Evolutionary conservation across 2,797 vertebrate species (phyloP), one percentile per base, ranked within the genome.

Genomic region (Perdix hodgsoniae): DNA sequence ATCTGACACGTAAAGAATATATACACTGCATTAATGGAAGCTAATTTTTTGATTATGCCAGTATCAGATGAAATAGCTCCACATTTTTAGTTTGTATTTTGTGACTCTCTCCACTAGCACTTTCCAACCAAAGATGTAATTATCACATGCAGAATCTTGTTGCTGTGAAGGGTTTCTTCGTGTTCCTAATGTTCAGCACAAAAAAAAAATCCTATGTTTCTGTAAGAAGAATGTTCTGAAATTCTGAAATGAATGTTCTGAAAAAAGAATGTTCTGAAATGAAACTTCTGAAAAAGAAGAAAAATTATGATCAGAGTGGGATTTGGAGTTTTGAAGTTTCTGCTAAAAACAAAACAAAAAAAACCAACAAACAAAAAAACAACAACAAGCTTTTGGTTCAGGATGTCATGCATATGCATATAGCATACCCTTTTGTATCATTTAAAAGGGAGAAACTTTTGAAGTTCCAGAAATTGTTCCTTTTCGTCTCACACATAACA

Each of bases 381-480:
- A 42, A 14, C 24, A 26, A 16, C 49, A 50, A 52, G 12, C 10
- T 56, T 76, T 74, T 67, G 5, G 27, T 52, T 52, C 27, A 16
- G 50, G 31, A 29, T 16, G 4, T 52, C 16, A 44, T 1, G 7
- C 42, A 64, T 15, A 11, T 2, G 5, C 39, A 67, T 15, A 11
- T 2, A 27, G 6, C 27, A 5, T 49, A 2, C 10, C 4, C 8
- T 60, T 86, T 57, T 63, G 45, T 50, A 40, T 81, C 94, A 3
- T 72, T 83, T 79, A 78, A 86, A 97, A 99, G 99, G 99, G 99
- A 93, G 99, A 99, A 98, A 99, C 98, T 8, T 99, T 99, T 97
- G 99, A 99, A 64, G 98, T 99, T 86, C 99, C 99, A 2, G 99
- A 99, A 97, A 98, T 99, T 14, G 99, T 99, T 90, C 99, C 99